These are phyloP conservation scores for Autographa gamma DNA, from an alignment of 2,888 invertebrate genomes.

Conservation along the genomic window DNA sequence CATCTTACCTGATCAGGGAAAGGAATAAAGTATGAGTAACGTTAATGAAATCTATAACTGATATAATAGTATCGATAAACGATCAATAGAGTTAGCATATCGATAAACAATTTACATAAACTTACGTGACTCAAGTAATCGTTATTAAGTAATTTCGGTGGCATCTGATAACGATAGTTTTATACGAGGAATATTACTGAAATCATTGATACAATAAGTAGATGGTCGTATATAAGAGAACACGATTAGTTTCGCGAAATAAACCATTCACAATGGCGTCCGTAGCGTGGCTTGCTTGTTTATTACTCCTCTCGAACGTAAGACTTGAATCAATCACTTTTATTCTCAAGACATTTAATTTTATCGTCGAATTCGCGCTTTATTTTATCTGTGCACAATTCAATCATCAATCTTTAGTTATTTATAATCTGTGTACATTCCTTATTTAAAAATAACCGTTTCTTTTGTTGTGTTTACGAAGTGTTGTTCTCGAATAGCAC, in stretches of 20 bases:
- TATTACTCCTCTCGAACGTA: slow-evolving; percentile 70
- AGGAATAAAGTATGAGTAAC: background rate
- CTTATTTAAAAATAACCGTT: slow-evolving; percentile 1
- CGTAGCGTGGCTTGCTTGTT: slow-evolving; percentile 64
- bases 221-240: slow-evolving; percentile 64
- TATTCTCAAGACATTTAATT: background rate
- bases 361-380: background rate
- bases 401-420: slow-evolving; percentile 1
- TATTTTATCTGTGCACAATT: background rate
- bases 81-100: slow-evolving; percentile 18
- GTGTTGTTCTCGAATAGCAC: background rate
- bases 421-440: slow-evolving; percentile 7
- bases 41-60: background rate
- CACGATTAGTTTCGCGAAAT: slow-evolving; percentile 47
- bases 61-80: slow-evolving; percentile 8
- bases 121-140: slow-evolving; percentile 58
- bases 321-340: slow-evolving; percentile 52
- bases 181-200: slow-evolving; percentile 53
- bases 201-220: slow-evolving; percentile 42
- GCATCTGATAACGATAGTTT: slow-evolving; percentile 54
- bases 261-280: slow-evolving; percentile 66
- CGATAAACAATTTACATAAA: slow-evolving; percentile 50
- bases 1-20: background rate
- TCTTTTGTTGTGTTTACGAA: background rate
- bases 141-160: slow-evolving; percentile 51